A percentile compares a stretch with the other conserved stretches of the same genome.
These are phyloP conservation scores for Acanthurus leucopareius DNA, from an alignment of 2,797 vertebrate genomes.

Conservation along the genomic window DNA sequence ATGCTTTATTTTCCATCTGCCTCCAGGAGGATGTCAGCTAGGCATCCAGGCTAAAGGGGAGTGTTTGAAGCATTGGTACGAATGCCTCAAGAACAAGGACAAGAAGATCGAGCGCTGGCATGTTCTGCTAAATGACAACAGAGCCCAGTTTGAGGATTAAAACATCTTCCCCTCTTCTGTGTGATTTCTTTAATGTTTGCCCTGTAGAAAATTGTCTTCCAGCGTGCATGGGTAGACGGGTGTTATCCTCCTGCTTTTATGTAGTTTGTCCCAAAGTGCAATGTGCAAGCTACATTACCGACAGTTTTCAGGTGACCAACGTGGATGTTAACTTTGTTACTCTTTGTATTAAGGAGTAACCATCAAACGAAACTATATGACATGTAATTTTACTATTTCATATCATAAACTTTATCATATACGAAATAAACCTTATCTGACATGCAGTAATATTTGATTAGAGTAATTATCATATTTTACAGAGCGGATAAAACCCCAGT, in stretches of 20 bases:
- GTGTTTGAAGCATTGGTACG: constrained; percentile 97
- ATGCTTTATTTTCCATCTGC: not conserved
- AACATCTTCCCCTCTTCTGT: not conserved
- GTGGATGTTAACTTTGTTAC: constrained; percentile 40
- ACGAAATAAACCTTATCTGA: constrained; percentile 8
- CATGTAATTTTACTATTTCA: not conserved
- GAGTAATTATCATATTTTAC: constrained; percentile 22
- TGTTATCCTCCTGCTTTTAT: constrained; percentile 14
- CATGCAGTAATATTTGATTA: constrained; percentile 1
- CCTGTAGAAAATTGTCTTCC: constrained; percentile 44
- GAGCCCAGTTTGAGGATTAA: constrained; percentile 90
- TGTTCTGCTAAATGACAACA: constrained; percentile 92
- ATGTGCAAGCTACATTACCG: constrained; percentile 3
- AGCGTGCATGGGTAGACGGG: not conserved
- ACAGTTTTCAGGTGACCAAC: constrained; percentile 42
- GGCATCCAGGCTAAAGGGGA: constrained; percentile 97
- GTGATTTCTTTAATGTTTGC: constrained; percentile 2
- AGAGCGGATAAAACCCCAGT: constrained; percentile 26
- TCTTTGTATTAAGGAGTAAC: constrained; percentile 1
- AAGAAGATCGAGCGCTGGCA: constrained; percentile 98
- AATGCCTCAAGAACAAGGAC: constrained; percentile 98
- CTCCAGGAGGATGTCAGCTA: constrained; percentile 93
- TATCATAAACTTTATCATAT: constrained; percentile 11
- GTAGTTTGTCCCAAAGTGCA: constrained; percentile 27
- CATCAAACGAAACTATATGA: constrained; percentile 1